Percentiles rank a stretch among this genome's conserved stretches.
These are phyloP conservation scores for Bos taurus DNA, from an alignment of 2,113 vertebrate genomes.

Conservation along the genomic window DNA sequence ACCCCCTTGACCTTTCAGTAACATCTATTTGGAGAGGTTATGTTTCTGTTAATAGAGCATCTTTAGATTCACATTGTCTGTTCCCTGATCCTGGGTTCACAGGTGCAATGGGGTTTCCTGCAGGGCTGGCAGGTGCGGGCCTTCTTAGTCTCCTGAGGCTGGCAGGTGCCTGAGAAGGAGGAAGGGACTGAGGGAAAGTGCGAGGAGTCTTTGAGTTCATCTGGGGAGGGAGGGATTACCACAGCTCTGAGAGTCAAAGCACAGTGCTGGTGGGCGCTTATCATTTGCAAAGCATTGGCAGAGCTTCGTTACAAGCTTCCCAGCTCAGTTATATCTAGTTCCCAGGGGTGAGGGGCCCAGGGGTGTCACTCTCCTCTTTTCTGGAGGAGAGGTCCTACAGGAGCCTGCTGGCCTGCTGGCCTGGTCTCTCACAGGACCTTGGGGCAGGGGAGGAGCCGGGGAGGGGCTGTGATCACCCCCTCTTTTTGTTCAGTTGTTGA, in stretches of 20 bases:
- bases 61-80: background rate
- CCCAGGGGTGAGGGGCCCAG: no score
- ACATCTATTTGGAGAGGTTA: background rate
- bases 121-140: background rate
- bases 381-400: background rate
- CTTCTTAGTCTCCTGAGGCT: background rate
- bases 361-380: background rate
- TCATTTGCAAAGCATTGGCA: background rate
- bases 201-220: background rate
- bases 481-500: background rate
- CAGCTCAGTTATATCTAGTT: background rate
- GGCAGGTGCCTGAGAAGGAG: no score
- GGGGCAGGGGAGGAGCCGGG: accelerated
- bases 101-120: background rate
- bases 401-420: background rate
- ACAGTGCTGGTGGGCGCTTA: background rate
- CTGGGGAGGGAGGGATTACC: background rate
- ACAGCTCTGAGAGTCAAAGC: background rate
- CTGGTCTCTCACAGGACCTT: background rate
- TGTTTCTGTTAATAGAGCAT: background rate
- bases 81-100: background rate
- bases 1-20: background rate
- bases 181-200: no score
- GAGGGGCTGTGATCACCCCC: background rate
- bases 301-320: background rate